These are phyloP conservation scores for Achroia grisella DNA, from an alignment of 1,140 invertebrate genomes.

Conservation along the genomic window DNA sequence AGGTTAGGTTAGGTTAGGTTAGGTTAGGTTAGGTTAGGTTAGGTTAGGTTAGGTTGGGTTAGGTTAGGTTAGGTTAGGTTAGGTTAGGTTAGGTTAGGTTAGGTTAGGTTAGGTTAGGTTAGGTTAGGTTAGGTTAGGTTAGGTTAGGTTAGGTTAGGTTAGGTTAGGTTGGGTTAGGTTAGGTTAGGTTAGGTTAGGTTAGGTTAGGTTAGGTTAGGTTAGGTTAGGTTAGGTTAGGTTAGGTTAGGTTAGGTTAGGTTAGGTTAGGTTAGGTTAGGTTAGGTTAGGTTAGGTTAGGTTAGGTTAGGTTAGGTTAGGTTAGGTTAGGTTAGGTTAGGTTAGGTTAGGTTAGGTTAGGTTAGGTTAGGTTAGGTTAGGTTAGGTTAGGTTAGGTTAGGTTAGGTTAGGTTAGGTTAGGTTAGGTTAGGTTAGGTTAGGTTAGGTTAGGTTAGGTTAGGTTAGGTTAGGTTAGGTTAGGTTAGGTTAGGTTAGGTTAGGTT, in stretches of 20 bases:
- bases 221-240: not conserved
- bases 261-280: not conserved
- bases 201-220: not conserved
- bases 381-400: not conserved
- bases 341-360: not conserved
- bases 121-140: not conserved
- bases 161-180: not conserved
- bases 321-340: not conserved
- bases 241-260: not conserved
- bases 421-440: not conserved
- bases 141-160: not conserved
- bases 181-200: not conserved
- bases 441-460: not conserved
- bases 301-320: not conserved
- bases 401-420: not conserved
- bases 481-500: conserved; percentile 7
- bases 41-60: conserved; percentile 12
- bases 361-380: not conserved
- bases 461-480: conserved; percentile 1
- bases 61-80: conserved; percentile 8
- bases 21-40: conserved; percentile 11
- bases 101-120: not conserved
- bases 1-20: conserved; percentile 11
- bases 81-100: conserved; percentile 5
- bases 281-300: not conserved